Base-by-base conservation (phyloP, 2,797 vertebrate genomes). In the Chelon auratus region DNA sequence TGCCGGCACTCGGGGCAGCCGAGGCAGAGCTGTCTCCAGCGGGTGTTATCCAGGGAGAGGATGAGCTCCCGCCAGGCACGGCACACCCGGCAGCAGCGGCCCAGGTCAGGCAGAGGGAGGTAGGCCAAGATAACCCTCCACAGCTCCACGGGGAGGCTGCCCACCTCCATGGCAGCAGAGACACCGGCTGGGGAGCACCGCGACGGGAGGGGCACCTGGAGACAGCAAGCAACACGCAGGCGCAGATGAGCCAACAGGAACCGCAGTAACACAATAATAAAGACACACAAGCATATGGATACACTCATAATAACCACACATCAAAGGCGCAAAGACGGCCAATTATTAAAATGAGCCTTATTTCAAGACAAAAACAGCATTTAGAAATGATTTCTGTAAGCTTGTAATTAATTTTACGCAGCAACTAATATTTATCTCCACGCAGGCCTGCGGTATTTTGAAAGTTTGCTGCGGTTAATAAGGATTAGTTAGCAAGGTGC, bases 21-120 rank as follows among this genome's bases (percentile, higher is more conserved):
- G 24, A 97, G 88, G 77, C 96, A 98, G 4, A 96, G 93, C 68
- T 96, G 96, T n/a, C 94, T 93, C 96, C 97, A 98, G 68, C 96
- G 95, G 0, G 96, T 98, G 79, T 95, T 97, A 58, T 97, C 96
- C 10, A 98, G 93, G 30, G 97, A 97, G 76, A 97, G 92, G 72
- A 97, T 81, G 17, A 98, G 95, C 36, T 98, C 95, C 0, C 93
- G 77, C 96, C 97, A 98, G 20, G 95, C 94, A 24, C 93, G 92
- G 88, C 96, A 96, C 68, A 98, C 96, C 87, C 95, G 86, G 88
- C 96, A 96, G 93, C 97, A 97, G 77, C 95, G 95, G 68, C 96
- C 95, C 79, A 97, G 91, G 86, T 97, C 96, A 0, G 95, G 93
- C 43, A 97, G 94, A 48, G 91, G 91, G 20, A 97, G 87, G 77